Conservation (phyloP, 1,140 invertebrate species). For the Calephelis virginiensis region DNA sequence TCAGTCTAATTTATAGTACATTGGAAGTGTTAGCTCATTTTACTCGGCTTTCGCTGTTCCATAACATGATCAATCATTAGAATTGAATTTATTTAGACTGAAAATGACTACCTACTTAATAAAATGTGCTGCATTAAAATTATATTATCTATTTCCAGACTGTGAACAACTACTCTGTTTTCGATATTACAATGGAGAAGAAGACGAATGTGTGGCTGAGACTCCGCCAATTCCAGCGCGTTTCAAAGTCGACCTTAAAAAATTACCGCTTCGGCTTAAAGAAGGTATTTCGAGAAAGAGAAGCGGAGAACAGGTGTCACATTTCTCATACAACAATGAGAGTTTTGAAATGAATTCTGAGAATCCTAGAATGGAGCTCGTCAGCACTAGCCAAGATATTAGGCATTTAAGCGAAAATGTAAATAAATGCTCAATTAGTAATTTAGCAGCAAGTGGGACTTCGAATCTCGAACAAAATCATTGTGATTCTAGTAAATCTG, state of each 20-base stretch:
- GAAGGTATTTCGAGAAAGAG: conserved; percentile 71
- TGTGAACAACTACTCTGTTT: conserved; percentile 76
- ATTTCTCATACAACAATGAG: conserved; percentile 70
- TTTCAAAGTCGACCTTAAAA: conserved; percentile 68
- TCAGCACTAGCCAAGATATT: conserved; percentile 66
- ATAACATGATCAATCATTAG: too few species aligned
- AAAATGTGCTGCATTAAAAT: background rate
- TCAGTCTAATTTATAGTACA: too few species aligned
- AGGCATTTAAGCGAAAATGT: conserved; percentile 73
- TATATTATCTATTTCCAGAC: conserved; percentile 56
- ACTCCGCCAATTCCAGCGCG: conserved; percentile 56
- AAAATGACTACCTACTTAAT: too few species aligned
- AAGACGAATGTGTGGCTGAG: conserved; percentile 69
- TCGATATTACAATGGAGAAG: conserved; percentile 75
- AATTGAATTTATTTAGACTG: too few species aligned
- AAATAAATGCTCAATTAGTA: conserved; percentile 79
- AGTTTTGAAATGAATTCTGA: conserved; percentile 74
- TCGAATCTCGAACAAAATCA: conserved; percentile 62
- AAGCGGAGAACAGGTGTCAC: conserved; percentile 67
- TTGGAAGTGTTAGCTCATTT: too few species aligned
- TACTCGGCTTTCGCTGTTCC: too few species aligned
- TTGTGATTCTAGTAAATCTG: conserved; percentile 74
- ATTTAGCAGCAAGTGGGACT: conserved; percentile 66
- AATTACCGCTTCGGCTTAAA: conserved; percentile 61
- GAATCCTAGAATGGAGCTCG: conserved; percentile 56